These are phyloP conservation scores for Odontothrips loti DNA, from an alignment of 2,888 invertebrate genomes.

Conservation along the genomic window DNA sequence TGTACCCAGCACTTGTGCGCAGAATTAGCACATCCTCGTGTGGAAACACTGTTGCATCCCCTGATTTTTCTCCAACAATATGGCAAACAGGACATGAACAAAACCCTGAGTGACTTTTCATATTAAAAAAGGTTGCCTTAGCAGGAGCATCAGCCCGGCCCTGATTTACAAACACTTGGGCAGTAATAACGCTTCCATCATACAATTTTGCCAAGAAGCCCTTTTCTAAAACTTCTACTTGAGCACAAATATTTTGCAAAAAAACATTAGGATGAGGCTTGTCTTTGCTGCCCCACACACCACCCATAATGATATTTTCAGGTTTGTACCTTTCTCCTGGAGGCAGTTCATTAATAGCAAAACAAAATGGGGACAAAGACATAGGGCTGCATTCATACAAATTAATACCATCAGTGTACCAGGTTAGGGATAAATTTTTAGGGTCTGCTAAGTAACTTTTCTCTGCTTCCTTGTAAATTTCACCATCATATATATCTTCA, in stretches of 20 bases:
- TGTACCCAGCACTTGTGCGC: neutral
- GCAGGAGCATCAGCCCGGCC: neutral
- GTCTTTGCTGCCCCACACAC: neutral
- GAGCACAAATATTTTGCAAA: neutral
- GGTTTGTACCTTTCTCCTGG: neutral
- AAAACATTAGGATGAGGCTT: neutral
- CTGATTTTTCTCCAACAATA: neutral
- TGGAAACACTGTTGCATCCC: slow-evolving; percentile 12
- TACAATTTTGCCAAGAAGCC: neutral
- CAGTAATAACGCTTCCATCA: no score
- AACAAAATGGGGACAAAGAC: neutral
- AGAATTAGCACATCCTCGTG: neutral
- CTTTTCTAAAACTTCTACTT: neutral
- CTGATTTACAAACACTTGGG: neutral
- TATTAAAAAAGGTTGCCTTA: neutral
- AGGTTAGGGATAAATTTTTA: neutral
- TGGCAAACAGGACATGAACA: neutral
- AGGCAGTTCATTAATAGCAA: neutral
- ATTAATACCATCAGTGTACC: neutral
- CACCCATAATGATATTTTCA: neutral
- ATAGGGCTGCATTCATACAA: neutral
- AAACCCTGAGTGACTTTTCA: neutral
- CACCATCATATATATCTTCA: neutral
- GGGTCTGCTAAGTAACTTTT: neutral
- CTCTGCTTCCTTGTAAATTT: no score